Evolutionary conservation across 2,888 invertebrate species (phyloP), one percentile per base, ranked within the genome.

Genomic region (Leucophenga maculata): DNA sequence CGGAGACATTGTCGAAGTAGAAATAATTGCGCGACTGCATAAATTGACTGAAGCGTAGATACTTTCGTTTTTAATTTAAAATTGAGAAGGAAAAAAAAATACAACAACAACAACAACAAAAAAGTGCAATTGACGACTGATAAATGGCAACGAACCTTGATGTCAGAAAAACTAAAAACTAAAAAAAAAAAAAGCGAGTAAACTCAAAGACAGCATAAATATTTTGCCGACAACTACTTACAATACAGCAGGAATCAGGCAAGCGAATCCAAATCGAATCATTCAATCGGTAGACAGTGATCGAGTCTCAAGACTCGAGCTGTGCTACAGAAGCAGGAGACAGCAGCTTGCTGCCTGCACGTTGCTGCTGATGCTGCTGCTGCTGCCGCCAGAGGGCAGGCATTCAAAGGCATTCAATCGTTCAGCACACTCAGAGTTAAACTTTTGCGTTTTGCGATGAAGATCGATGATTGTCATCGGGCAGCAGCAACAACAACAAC

Each of bases 381-480:
- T 18, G 65, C 14, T 50, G 60, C 39, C 39, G 39, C 31, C 60
- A 32, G 32, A 16, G 66, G 18, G 65, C 57, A 48, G 69, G 39
- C 64, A n/a, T n/a, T n/a, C n/a, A 72, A 67, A 59, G 74, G 71
- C 65, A 64, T 67, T 31, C 50, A 39, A 39, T 39, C 18, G 50
- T 18, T 50, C 18, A 50, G 26, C 31, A 64, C 39, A 39, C 50
- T 44, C 66, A 59, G 69, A 67, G 67, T 65, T 69, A 66, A 74
- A 77, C 71, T 71, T 66, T 72, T 71, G 74, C 79, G 82, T 71
- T 66, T 72, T 71, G 74, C 79, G 82, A 86, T 85, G 84, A 85
- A 84, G 85, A 86, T 86, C 85, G 82, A 84, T 84, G 85, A 86
- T 86, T 85, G 84, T 82, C 85, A 82, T 77, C 78, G 73, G 11